Base-by-base conservation (phyloP, 1,140 invertebrate genomes). In the Heliconius nattereri region DNA sequence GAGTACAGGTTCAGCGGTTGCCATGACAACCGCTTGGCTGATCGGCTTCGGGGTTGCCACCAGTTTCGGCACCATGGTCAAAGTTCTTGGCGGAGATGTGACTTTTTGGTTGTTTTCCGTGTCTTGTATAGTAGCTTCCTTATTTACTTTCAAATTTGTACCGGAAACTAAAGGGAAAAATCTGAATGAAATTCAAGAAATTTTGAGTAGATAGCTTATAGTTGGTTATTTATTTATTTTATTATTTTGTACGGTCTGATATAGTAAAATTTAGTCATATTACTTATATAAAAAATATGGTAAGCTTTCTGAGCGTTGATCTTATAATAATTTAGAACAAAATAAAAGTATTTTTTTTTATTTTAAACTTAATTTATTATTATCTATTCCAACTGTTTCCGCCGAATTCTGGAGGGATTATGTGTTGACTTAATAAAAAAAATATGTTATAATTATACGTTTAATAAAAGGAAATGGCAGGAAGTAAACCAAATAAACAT, bases 151-250 rank as follows among this genome's bases (percentile, higher is more conserved):
- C 13, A 91, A 96, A 52, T 91, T 97, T 66, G 95, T 98, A 19
- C 97, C 97, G 5, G 97, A 98, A 91, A 98, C 98, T 0, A 97
- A 97, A 90, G 97, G 97, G 0, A 96, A 96, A 87, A 96, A 95
- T 32, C 93, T 97, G 2, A 95, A 96, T 78, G 95, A 98, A 92
- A 98, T 98, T 40, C 96, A 97, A 84, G 92, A 95, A 82, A 95
- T 96, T 73, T 89, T 97, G 13, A 74, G 83, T 19, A 83, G 80
- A 73, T 85, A 73, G 26, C 16, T 6, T 45, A 45, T 45, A 16
- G 40, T n/a, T 54, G 20, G 9, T 66, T 66, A 26, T 29, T 66
- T 66, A 23, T 29, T 66, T 66, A 26, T 23, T 26, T 13, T 66
- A 13, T 66, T 26, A 26, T 16, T 66, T 29, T 26, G 8, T 66